phyloP scores from a whole-genome alignment of 2,113 vertebrate genomes.

The Nothoprocta perdicaria region DNA sequence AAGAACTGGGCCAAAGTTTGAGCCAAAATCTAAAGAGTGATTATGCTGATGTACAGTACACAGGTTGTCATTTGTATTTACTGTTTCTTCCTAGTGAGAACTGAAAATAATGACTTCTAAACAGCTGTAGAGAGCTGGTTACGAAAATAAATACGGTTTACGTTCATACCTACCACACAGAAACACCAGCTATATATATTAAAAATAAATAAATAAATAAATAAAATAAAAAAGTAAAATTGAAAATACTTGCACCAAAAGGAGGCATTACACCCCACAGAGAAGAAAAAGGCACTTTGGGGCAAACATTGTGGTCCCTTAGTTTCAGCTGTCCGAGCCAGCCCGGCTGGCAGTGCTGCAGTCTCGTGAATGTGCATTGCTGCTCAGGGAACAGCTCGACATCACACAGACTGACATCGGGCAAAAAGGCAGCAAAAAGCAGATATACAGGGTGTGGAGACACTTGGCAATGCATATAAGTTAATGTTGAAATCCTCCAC shows the following conservation, averaged over 20 bases:
- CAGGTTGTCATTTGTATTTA: fast-evolving
- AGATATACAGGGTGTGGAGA: fast-evolving
- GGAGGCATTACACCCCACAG: neutral
- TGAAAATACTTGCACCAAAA: neutral
- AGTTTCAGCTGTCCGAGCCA: neutral
- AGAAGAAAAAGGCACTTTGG: fast-evolving
- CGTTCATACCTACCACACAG: neutral
- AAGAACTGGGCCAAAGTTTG: neutral
- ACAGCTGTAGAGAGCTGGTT: neutral
- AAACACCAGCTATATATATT: too few species aligned
- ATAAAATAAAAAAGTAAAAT: neutral
- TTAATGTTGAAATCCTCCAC: fast-evolving
- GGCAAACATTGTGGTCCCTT: neutral
- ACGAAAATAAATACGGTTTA: neutral
- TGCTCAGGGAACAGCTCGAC: too few species aligned
- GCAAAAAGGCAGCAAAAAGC: too few species aligned
- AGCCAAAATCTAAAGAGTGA: neutral
- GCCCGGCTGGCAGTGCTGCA: neutral
- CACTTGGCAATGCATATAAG: neutral
- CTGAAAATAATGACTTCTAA: neutral
- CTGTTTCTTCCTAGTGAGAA: neutral
- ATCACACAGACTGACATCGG: too few species aligned
- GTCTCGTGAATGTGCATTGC: fast-evolving
- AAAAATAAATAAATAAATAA: too few species aligned
- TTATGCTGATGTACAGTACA: fast-evolving